Evolutionary conservation across 2,113 vertebrate species (phyloP), one percentile per base, ranked within the genome.

Genomic region (Ictalurus punctatus): DNA sequence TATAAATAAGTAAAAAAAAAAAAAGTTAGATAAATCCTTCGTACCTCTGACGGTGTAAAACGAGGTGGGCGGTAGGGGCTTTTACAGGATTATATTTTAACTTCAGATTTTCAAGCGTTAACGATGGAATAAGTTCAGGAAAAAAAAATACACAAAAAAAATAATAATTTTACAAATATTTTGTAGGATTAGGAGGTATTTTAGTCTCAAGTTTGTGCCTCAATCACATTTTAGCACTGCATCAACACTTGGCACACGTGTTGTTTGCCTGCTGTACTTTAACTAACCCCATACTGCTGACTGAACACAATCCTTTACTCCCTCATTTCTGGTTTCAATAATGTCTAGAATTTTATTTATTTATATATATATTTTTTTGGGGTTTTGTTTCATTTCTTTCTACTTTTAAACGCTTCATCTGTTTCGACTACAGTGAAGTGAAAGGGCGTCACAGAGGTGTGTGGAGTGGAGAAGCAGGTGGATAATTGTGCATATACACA

Each of bases 131-230:
- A 92, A 93, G 93, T 87, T 94, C 94, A 94, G 94, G 95, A 94
- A 94, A 93, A 94, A 94, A 94, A 95, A 94, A 94, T 48, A 27
- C 7, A 56, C 19, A 93, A 94, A 93, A 93, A 94, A 95, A 44
- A 44, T 44, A 44, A 44, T 44, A 44, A 44, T 44, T 44, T 44
- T 44, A 44, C 40, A 94, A 94, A 93, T 96, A 95, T 96, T 96
- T 95, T 96, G 95, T 96, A 95, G 93, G 93, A 95, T 95, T 96
- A 95, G 93, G 94, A 95, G 93, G 95, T 95, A 95, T 96, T 96
- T 95, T 95, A 96, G 94, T 95, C 95, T 94, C 92, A 92, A 95
- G 95, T 94, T 94, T 94, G 95, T 96, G 95, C 95, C 95, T 96
- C 94, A 89, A 94, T 91, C 94, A 92, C 94, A 93, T 95, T 94